Percentiles rank a stretch among this genome's conserved stretches.
These are phyloP conservation scores for Alcedo quadribrachys DNA, from an alignment of 2,797 vertebrate genomes.

Conservation along the genomic window DNA sequence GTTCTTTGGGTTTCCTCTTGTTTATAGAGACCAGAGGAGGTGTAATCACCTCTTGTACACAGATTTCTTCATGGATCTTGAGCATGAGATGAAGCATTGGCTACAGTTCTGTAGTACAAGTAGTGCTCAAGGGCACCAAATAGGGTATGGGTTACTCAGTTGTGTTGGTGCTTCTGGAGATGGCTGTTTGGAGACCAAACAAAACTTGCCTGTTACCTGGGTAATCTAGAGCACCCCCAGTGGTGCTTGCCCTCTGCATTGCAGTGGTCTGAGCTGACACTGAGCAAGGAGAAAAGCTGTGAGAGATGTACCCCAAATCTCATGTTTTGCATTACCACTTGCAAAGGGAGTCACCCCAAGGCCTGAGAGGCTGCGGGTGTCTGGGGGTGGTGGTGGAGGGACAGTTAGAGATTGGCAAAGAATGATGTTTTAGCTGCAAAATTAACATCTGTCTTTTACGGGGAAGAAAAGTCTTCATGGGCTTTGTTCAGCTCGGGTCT, in stretches of 20 bases:
- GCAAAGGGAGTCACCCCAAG: neutral
- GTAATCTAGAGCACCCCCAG: neutral
- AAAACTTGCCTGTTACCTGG: neutral
- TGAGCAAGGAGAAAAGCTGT: accelerated
- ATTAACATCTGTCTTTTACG: neutral
- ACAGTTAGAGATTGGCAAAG: neutral
- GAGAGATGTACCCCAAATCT: neutral
- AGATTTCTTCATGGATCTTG: neutral
- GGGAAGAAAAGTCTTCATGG: neutral
- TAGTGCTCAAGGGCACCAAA: neutral
- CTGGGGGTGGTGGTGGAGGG: too few species aligned
- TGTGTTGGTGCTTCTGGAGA: neutral
- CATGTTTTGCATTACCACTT: accelerated
- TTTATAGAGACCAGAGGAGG: neutral
- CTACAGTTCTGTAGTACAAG: neutral
- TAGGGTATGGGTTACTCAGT: neutral
- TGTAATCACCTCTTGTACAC: neutral
- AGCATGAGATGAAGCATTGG: neutral
- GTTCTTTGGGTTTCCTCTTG: neutral
- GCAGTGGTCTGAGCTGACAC: neutral
- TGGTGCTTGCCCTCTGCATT: neutral
- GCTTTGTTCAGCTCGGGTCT: neutral
- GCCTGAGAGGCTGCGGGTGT: neutral
- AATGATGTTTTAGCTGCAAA: neutral
- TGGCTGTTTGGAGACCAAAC: neutral